These are phyloP conservation scores for Acanthosepion pharaonis DNA, from an alignment of 2,888 invertebrate genomes.

Conservation along the genomic window DNA sequence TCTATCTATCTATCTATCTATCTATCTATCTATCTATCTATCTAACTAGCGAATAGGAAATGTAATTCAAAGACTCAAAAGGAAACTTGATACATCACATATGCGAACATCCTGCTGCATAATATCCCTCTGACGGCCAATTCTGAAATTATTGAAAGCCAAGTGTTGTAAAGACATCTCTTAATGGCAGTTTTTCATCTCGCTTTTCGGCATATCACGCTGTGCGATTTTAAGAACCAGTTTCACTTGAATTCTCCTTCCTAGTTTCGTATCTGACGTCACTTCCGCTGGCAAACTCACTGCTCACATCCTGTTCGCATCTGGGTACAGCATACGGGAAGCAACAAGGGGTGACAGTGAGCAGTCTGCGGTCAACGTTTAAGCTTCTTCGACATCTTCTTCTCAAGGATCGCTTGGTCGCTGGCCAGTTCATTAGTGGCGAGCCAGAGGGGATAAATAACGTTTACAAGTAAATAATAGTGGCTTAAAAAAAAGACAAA, in stretches of 20 bases:
- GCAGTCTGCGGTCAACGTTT: not conserved
- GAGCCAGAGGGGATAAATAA: not conserved
- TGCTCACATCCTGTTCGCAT: constrained; percentile 33
- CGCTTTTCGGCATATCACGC: no score
- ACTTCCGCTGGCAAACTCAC: constrained; percentile 13
- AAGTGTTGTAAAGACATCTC: not conserved
- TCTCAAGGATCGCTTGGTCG: not conserved
- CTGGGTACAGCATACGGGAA: constrained; percentile 8
- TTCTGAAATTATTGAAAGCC: not conserved
- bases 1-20: not conserved
- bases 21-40: not conserved
- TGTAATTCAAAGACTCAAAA: not conserved
- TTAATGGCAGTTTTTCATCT: not conserved
- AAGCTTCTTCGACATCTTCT: not conserved
- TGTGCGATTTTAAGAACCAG: not conserved
- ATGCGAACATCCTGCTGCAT: no score
- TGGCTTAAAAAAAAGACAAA: not conserved
- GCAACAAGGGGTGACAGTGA: constrained; percentile 33
- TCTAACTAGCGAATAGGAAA: not conserved
- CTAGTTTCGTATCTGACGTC: not conserved
- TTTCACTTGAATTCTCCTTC: not conserved
- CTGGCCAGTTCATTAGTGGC: not conserved
- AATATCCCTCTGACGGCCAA: no score
- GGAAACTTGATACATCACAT: not conserved
- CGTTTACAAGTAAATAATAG: no score